A percentile compares a stretch with the other conserved stretches of the same genome.
phyloP scores from a whole-genome alignment of 2,797 vertebrate genomes.

The Pseudopleuronectes americanus region DNA sequence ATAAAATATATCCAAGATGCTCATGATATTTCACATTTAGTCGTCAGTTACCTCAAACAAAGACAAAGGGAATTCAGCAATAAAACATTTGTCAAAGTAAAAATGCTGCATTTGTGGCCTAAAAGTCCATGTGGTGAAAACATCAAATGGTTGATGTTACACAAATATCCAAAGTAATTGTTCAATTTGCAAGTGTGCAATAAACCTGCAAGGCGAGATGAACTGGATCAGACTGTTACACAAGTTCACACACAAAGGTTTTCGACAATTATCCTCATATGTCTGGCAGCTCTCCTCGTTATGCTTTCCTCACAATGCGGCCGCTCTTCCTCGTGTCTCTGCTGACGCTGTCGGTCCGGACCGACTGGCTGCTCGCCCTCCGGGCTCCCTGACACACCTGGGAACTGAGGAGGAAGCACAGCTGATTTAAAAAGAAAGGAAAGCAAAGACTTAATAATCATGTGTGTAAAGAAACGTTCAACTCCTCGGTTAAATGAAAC shows the following conservation, averaged over 20 bases:
- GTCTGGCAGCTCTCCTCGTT: neutral
- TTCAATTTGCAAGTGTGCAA: slow-evolving; percentile 12
- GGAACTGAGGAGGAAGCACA: slow-evolving; percentile 42
- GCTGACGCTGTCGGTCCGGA: slow-evolving; percentile 66
- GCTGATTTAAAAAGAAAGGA: neutral
- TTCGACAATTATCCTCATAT: neutral
- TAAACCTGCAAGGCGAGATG: slow-evolving; percentile 1
- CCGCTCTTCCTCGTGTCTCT: slow-evolving; percentile 86
- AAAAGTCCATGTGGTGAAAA: neutral
- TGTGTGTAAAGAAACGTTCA: too few species aligned
- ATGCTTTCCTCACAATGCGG: slow-evolving; percentile 90
- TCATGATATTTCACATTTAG: neutral
- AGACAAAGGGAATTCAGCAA: too few species aligned
- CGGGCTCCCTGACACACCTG: slow-evolving; percentile 70
- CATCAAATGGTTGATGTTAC: neutral
- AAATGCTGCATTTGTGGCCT: slow-evolving; percentile 2
- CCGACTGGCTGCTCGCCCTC: slow-evolving; percentile 70
- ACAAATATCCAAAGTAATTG: slow-evolving; percentile 7
- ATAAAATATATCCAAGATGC: neutral
- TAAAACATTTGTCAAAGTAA: too few species aligned
- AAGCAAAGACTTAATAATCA: too few species aligned
- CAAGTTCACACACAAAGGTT: neutral
- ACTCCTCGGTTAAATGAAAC: too few species aligned
- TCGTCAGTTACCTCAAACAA: too few species aligned
- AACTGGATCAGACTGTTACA: neutral